These are phyloP conservation scores for Lepidocyrtoides sp. DNA, from an alignment of 2,888 invertebrate genomes.

Conservation along the genomic window DNA sequence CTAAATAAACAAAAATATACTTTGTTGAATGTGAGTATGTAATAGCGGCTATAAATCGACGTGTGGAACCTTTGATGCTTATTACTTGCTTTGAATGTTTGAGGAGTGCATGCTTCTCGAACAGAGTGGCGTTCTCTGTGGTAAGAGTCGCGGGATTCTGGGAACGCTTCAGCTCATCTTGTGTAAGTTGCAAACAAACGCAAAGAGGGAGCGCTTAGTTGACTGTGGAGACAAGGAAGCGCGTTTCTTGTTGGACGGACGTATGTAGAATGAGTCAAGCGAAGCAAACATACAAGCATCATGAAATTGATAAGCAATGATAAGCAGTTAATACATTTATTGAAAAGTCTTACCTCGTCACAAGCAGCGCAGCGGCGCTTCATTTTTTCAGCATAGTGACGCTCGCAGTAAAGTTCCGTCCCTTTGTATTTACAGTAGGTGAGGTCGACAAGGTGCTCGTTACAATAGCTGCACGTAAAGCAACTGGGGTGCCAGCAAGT, in stretches of 20 bases:
- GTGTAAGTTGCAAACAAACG: not conserved
- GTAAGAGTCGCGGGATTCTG: not conserved
- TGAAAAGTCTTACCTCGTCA: slow-evolving; percentile 93
- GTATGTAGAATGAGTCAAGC: no score
- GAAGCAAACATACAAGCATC: not conserved
- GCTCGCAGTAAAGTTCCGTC: slow-evolving; percentile 93
- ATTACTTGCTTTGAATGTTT: no score
- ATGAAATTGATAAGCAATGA: no score
- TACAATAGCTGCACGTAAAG: slow-evolving; percentile 95
- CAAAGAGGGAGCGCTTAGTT: slow-evolving; percentile 2
- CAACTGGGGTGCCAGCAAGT: slow-evolving; percentile 97
- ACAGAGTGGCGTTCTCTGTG: not conserved
- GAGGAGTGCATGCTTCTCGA: not conserved
- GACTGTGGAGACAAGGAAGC: not conserved
- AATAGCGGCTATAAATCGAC: no score
- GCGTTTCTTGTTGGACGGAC: not conserved
- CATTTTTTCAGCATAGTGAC: slow-evolving; percentile 98
- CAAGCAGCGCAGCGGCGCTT: slow-evolving; percentile 98
- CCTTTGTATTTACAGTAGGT: slow-evolving; percentile 87
- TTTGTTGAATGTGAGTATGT: no score
- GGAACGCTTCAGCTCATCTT: not conserved
- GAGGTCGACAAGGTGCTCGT: slow-evolving; percentile 97
- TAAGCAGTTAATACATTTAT: not conserved
- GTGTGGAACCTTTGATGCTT: no score
- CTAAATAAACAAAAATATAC: slow-evolving; percentile 3